These are phyloP conservation scores for Sparidentex hasta DNA, from an alignment of 2,797 vertebrate species.

Conservation along the genomic window DNA sequence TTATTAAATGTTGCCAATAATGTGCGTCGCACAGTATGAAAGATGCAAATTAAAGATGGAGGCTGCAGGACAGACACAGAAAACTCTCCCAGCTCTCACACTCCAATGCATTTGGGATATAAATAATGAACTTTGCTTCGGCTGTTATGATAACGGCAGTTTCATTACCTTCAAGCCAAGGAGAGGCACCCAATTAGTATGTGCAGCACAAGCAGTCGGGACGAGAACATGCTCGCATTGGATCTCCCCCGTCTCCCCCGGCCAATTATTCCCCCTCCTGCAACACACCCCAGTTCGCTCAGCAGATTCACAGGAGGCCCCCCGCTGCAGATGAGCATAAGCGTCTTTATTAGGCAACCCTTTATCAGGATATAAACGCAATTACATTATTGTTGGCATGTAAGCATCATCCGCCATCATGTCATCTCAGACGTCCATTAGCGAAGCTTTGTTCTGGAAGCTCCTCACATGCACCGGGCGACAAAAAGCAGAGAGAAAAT, in stretches of 20 bases:
- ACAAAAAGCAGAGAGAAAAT: constrained; percentile 15
- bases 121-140: constrained; percentile 76
- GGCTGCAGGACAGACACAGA: constrained; percentile 29
- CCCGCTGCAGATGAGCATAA: constrained; percentile 46
- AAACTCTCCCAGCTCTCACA: constrained; percentile 50
- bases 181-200: constrained; percentile 80
- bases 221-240: constrained; percentile 60
- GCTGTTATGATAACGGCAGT: constrained; percentile 71
- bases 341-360: constrained; percentile 65
- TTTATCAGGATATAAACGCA: constrained; percentile 64
- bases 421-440: constrained; percentile 53
- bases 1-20: constrained; percentile 11
- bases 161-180: constrained; percentile 79
- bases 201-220: constrained; percentile 70
- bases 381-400: constrained; percentile 53
- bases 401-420: constrained; percentile 41
- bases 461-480: background rate
- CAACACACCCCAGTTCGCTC: constrained; percentile 57
- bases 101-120: constrained; percentile 59
- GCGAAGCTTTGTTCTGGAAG: constrained; percentile 16
- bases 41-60: constrained; percentile 34
- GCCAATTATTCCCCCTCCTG: constrained; percentile 77
- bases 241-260: constrained; percentile 66
- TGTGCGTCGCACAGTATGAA: constrained; percentile 3
- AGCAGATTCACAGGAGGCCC: constrained; percentile 41